Conservation (phyloP, 2,113 vertebrate species). For the Galeopterus variegatus region DNA sequence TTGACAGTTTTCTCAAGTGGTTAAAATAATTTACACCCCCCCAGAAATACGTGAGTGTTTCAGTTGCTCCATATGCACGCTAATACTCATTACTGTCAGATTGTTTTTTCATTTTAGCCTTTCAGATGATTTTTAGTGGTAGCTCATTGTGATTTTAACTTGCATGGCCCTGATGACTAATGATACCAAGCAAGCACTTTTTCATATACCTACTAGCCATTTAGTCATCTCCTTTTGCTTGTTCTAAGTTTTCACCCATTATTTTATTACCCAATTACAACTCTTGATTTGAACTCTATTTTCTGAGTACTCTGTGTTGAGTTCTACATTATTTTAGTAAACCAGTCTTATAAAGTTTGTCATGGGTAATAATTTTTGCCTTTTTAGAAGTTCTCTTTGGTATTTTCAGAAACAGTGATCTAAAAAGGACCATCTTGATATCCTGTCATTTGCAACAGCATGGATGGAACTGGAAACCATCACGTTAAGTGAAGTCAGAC, state of each 20-base stretch:
- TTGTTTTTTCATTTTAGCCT: slow-evolving; percentile 2
- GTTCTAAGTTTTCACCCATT: background rate
- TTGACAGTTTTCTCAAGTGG: background rate
- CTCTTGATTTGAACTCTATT: slow-evolving; percentile 38
- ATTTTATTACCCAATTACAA: slow-evolving; percentile 32
- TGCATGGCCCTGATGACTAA: background rate
- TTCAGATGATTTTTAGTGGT: background rate
- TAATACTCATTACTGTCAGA: background rate
- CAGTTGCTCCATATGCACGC: background rate
- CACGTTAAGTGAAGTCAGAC: too few species aligned
- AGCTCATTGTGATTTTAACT: background rate
- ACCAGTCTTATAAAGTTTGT: background rate
- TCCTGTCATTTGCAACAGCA: too few species aligned
- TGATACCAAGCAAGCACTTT: background rate
- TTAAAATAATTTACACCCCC: background rate
- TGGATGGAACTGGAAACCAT: too few species aligned
- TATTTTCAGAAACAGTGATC: slow-evolving; percentile 23
- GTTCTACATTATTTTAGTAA: slow-evolving; percentile 51
- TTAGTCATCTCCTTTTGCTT: slow-evolving; percentile 11
- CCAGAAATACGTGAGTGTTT: background rate
- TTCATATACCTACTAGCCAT: background rate
- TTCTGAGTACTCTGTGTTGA: background rate
- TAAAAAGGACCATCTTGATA: background rate
- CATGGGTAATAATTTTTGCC: background rate
- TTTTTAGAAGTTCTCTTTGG: slow-evolving; percentile 15